phyloP scores from a whole-genome alignment of 2,888 invertebrate species.

The Congeria kusceri region DNA sequence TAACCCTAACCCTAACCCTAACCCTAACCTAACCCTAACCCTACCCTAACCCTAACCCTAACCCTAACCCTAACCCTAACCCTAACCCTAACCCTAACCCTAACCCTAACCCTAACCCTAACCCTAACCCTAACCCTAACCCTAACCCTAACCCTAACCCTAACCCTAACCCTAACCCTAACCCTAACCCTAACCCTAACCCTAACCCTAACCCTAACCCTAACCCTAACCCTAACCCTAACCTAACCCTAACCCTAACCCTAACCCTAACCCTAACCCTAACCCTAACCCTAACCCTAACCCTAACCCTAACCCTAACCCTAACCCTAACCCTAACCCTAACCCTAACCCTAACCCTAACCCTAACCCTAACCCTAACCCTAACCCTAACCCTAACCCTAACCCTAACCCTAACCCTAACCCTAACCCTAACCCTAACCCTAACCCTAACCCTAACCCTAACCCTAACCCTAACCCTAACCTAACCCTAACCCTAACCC shows the following conservation, averaged over 20 bases:
- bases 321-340: conserved; percentile 67
- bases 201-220: conserved; percentile 56
- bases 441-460: conserved; percentile 39
- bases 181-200: conserved; percentile 56
- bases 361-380: conserved; percentile 70
- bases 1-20: conserved; percentile 48
- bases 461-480: conserved; percentile 42
- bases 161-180: conserved; percentile 57
- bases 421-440: no score
- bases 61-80: conserved; percentile 63
- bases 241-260: conserved; percentile 62
- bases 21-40: conserved; percentile 66
- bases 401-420: conserved; percentile 69
- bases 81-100: conserved; percentile 69
- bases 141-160: conserved; percentile 62
- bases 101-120: conserved; percentile 59
- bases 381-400: conserved; percentile 71
- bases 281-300: conserved; percentile 65
- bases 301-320: conserved; percentile 67
- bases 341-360: conserved; percentile 65
- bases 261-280: no score
- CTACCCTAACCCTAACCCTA: conserved; percentile 63
- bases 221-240: conserved; percentile 59
- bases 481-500: conserved; percentile 47
- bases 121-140: conserved; percentile 65